Evolutionary conservation across 2,888 invertebrate species (phyloP), one percentile per base, ranked within the genome.

Genomic region (Digitonthophagus gazella): DNA sequence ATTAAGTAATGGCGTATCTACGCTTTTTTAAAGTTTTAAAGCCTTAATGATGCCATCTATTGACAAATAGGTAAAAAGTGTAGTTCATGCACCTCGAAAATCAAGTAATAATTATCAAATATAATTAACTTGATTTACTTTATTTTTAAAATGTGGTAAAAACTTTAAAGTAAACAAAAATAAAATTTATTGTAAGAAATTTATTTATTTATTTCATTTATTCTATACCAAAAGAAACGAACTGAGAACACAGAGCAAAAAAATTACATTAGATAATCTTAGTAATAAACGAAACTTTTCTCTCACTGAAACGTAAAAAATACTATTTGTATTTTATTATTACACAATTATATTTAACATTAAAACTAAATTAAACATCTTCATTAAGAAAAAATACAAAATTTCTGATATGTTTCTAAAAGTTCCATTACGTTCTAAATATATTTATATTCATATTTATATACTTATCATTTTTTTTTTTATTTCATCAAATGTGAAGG

Each of bases 281-380:
- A 67, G 65, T 66, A 65, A 69, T 67, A 71, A 71, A 71, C 67
- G 69, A 72, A 73, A 44, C 64, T 69, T 69, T n/a, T 69, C 58
- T 70, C 70, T 73, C 61, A 61, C 61, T 61, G 61, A 72, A 71
- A 71, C 67, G 72, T 58, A 69, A 72, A 68, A 68, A 61, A 68
- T 67, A 44, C 28, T 44, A 44, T n/a, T n/a, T 44, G 28, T 68
- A 70, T 61, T n/a, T n/a, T 61, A 57, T 65, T 71, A 68, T 73
- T 73, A 74, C 71, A 74, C 71, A 69, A 70, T 73, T 69, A 74
- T 73, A 73, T 71, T 66, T 66, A 70, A 68, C 58, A 70, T 65
- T 63, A 66, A 18, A 58, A 65, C 56, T 54, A 54, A 67, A 66
- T 63, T 57, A 69, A 64, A 61, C 66, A 44, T 69, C 67, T 67